Conservation (phyloP, 2,797 vertebrate species). For the Holocentrus rufus region DNA sequence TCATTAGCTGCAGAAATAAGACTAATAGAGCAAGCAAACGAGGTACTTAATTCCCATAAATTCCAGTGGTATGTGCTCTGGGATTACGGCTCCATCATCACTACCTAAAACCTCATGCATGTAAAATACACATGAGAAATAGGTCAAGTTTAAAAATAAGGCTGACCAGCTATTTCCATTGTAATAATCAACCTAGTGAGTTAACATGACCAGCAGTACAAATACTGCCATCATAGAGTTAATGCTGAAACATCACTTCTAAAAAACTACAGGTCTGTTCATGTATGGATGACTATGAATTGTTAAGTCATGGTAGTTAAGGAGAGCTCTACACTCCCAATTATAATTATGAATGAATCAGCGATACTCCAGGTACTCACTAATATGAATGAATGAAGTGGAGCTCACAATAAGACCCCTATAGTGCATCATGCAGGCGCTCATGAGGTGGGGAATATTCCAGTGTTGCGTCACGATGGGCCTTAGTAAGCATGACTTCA, state of each 20-base stretch:
- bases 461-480: neutral
- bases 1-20: too few species aligned
- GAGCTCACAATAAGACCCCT: too few species aligned
- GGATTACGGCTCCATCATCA: too few species aligned
- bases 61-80: neutral
- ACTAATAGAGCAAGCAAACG: neutral
- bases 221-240: neutral
- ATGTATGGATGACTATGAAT: slow-evolving; percentile 29
- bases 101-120: neutral
- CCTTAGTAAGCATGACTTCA: slow-evolving; percentile 12
- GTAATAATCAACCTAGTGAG: neutral
- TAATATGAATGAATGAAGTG: too few species aligned
- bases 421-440: too few species aligned
- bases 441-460: slow-evolving; percentile 7
- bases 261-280: slow-evolving; percentile 59
- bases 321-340: slow-evolving; percentile 11
- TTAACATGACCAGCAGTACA: neutral
- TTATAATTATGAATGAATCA: neutral
- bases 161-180: neutral
- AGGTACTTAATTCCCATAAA: neutral
- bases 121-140: neutral
- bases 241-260: slow-evolving; percentile 27
- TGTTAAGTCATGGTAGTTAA: slow-evolving; percentile 38
- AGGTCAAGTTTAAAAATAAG: neutral
- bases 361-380: neutral